Base-by-base conservation (phyloP, 1,140 invertebrate genomes). In the Heliconius nattereri region DNA sequence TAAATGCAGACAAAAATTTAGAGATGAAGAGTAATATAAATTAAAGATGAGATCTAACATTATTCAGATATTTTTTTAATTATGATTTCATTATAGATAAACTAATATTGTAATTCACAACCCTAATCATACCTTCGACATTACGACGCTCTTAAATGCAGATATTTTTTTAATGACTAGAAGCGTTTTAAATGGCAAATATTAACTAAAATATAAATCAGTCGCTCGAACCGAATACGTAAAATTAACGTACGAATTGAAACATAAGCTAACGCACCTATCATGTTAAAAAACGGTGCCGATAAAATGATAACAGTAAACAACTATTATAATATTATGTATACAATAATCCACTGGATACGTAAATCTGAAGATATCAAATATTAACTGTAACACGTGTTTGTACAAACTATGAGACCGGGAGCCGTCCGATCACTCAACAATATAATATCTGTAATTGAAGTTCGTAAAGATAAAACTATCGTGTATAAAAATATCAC, bases 401-500 rank as follows among this genome's bases (percentile, higher is more conserved):
- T 89, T 90, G 88, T 93, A 94, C 91, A 93, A 90, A 92, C 91
- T 92, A 92, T 90, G 40, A 75, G 81, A 93, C 92, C 92, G 92
- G 92, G 92, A 93, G 92, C 92, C 92, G 87, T 92, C 88, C 88
- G 88, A 91, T 92, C 91, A 93, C 89, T 90, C 88, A 93, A 93
- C 90, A 92, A 94, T 92, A 88, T 91, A 94, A 91, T 86, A 92
- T 87, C 79, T 90, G 90, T 66, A 16, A 45, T 45, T n/a, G n/a
- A n/a, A 66, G 26, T 66, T 26, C 93, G 92, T 94, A 93, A 91
- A 93, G 92, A 91, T 94, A 94, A 92, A 90, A 91, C 91, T 94
- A 94, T 93, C 90, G 87, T 92, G 89, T 93, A 94, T 94, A 94
- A 94, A 94, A 94, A 94, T 94, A 94, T 93, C 80, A 90, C 90